Conservation (phyloP, 2,888 invertebrate genomes). For the Dysmachus trigonus region DNA sequence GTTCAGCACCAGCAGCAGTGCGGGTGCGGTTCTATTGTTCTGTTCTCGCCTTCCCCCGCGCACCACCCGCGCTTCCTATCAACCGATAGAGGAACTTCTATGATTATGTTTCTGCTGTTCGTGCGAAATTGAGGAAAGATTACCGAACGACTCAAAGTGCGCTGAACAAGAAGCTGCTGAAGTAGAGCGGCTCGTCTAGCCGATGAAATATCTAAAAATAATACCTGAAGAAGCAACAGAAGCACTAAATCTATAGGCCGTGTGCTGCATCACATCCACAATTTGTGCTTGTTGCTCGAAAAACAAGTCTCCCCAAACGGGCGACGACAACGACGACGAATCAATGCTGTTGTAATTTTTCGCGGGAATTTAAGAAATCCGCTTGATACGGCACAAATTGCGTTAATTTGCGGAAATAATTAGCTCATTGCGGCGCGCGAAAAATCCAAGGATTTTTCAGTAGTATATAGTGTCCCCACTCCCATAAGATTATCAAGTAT, state of each 20-base stretch:
- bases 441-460: not conserved
- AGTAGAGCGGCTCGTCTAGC: not conserved
- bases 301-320: not conserved
- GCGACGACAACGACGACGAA: too few species aligned
- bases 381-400: not conserved
- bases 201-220: not conserved
- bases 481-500: not conserved
- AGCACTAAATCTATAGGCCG: not conserved
- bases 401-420: not conserved
- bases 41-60: too few species aligned
- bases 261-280: not conserved
- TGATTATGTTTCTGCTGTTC: not conserved
- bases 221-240: not conserved
- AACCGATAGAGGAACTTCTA: not conserved
- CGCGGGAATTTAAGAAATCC: not conserved
- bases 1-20: not conserved
- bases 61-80: not conserved
- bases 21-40: not conserved
- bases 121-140: not conserved
- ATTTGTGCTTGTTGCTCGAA: not conserved
- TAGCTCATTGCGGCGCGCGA: not conserved
- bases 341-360: not conserved
- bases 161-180: not conserved
- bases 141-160: not conserved
- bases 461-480: not conserved